Evolutionary conservation across 1,140 invertebrate species (phyloP).

Genomic region (Papilio helenus): DNA sequence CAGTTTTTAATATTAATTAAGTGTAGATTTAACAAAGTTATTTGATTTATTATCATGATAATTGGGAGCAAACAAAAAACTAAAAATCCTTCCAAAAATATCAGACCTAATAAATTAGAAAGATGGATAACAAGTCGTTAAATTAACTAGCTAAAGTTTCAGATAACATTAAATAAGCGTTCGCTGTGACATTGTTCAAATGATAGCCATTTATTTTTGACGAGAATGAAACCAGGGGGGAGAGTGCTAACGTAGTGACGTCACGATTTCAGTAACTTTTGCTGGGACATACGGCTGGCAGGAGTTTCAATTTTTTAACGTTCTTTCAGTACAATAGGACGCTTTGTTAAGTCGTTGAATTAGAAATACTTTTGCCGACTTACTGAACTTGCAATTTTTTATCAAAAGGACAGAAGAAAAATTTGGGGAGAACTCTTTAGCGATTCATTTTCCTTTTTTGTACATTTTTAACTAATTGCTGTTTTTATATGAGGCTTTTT

Average conservation of each 20-base stretch:
- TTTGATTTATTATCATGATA: neutral
- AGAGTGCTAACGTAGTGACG: slow-evolving; percentile 58
- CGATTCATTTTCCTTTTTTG: neutral
- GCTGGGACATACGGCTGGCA: slow-evolving; percentile 43
- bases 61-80: neutral
- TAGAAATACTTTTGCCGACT: slow-evolving; percentile 38
- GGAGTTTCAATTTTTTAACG: slow-evolving; percentile 33
- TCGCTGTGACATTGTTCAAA: slow-evolving; percentile 59
- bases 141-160: slow-evolving; percentile 33
- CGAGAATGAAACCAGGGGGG: slow-evolving; percentile 58
- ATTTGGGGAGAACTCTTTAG: slow-evolving; percentile 17
- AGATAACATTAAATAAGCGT: slow-evolving; percentile 56
- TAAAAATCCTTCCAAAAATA: neutral
- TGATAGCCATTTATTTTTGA: slow-evolving; percentile 67
- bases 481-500: neutral
- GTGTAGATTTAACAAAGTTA: neutral
- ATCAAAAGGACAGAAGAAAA: slow-evolving; percentile 6
- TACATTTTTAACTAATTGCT: slow-evolving; percentile 10
- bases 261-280: slow-evolving; percentile 53
- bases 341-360: slow-evolving; percentile 37
- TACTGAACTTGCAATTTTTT: slow-evolving; percentile 34
- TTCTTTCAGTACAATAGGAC: slow-evolving; percentile 23
- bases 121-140: slow-evolving; percentile 31
- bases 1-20: too few species aligned
- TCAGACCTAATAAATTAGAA: slow-evolving; percentile 22